Percentiles rank a stretch among this genome's conserved stretches.
These are phyloP conservation scores for Habropoda laboriosa DNA, from an alignment of 1,140 invertebrate genomes.

Conservation along the genomic window DNA sequence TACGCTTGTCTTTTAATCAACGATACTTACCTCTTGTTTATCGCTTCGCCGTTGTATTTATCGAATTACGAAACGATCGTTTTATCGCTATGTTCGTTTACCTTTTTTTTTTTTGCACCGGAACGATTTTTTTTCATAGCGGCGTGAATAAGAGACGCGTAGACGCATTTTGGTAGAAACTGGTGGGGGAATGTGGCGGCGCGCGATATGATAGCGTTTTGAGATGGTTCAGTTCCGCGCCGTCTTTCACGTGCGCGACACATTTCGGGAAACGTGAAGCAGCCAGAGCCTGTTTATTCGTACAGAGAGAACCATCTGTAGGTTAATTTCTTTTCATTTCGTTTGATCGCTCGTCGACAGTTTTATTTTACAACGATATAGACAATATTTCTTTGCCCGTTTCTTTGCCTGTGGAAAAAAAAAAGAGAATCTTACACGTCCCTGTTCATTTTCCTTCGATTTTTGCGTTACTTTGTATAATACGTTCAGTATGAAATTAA, in stretches of 20 bases:
- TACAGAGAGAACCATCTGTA: background rate
- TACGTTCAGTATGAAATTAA: background rate
- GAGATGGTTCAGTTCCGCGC: conserved; percentile 54
- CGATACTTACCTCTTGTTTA: background rate
- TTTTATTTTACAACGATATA: no score
- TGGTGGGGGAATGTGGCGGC: conserved; percentile 50
- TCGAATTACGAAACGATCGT: background rate
- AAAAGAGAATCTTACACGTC: no score
- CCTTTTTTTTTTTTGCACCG: no score
- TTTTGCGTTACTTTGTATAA: background rate
- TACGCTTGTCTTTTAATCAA: background rate
- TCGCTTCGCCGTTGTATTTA: background rate
- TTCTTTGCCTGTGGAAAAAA: no score
- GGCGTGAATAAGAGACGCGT: conserved; percentile 33
- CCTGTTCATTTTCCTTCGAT: no score
- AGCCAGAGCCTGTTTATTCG: background rate
- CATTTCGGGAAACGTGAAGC: conserved; percentile 38
- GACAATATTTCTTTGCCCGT: no score
- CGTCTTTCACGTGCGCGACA: conserved; percentile 53
- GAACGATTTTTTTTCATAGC: conserved; percentile 5
- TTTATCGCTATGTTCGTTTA: no score
- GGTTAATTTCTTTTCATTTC: background rate
- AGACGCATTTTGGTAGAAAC: conserved; percentile 45
- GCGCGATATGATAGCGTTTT: conserved; percentile 59
- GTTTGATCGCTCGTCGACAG: no score